Base-by-base conservation (phyloP, 1,140 invertebrate genomes). In the Agrilus planipennis region DNA sequence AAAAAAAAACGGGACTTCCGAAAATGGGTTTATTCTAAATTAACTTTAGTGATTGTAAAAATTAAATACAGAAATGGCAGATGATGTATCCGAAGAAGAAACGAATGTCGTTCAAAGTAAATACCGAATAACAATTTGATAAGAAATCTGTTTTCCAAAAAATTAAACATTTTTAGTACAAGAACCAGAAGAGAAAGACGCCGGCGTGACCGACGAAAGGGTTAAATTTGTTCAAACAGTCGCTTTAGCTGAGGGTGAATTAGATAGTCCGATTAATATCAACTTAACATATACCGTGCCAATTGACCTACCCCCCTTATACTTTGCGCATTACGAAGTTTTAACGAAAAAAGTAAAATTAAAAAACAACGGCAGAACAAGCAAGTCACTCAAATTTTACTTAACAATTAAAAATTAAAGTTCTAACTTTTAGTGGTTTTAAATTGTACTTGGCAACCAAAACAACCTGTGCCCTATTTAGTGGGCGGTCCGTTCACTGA, bases 401-500 rank as follows among this genome's bases (percentile, higher is more conserved):
- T 27, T 32, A 11, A 9, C 10, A 32, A 15, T 9, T 9, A 9
- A 7, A 32, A 36, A 17, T n/a, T 11, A 21, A n/a, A 36, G 15
- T 19, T 19, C 7, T 12, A 9, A 27, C 23, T 9, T 27, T 28
- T 53, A 76, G 73, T 73, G 11, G 50, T 74, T 32, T 40, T 75
- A 3, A 73, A 69, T 35, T 67, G 63, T 9, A 73, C 71, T 57
- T 77, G 73, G 73, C 54, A 57, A 16, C n/a, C n/a, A n/a, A n/a
- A n/a, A n/a, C 53, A 66, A 2, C 67, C 73, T 44, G 42, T 65
- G 7, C 72, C 74, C 0, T 73, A 68, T 46, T 36, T 80, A 12
- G 56, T 61, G 22, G 72, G 69, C 3, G 79, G 80, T 1, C 75
- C 75, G 0, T 64, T 84, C 35, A 48, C 60, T 2, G 70, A 69